Base-by-base conservation (phyloP, 1,140 invertebrate genomes). In the Drusus annulatus region DNA sequence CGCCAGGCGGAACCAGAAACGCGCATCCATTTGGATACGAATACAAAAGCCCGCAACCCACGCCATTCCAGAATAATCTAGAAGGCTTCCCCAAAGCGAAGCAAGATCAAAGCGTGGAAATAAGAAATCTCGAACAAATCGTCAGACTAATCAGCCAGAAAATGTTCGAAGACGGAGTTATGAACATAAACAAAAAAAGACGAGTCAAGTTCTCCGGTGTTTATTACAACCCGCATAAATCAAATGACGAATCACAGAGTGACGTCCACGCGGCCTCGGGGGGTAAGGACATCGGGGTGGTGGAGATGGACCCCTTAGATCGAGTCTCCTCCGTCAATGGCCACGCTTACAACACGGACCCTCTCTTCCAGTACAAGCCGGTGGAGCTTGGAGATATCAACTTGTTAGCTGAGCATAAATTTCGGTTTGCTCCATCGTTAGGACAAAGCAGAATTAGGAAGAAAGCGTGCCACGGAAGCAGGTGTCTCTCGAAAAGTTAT, bases 331-430 rank as follows among this genome's bases (percentile, higher is more conserved):
- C 69, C 23, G 8, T 58, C 2, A 75, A 75, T 36, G 71, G 71
- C 6, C 71, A 75, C 71, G 71, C 71, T 13, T 75, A 79, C 28
- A 80, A 86, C 25, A 76, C 80, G 31, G 88, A 89, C 79, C 88
- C 88, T n/a, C 82, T 89, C 17, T 86, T 85, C 76, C 86, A 81
- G 65, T 90, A 85, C 76, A 89, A 87, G 78, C 89, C 89, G 16
- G 86, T 87, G 56, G 87, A 79, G 81, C 88, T 88, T 4, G 86
- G 87, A 17, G 88, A 90, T 78, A 86, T 90, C 1, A 90, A 90
- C 85, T 85, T 89, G 68, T 83, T 90, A 79, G 89, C 87, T 51
- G 89, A 89, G 81, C 85, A 85, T 13, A 84, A 85, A 54, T 86
- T 87, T 51, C 84, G 86, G 73, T 89, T 89, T 80, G 82, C 87